These are phyloP conservation scores for Amblyornis subalaris DNA, from an alignment of 2,113 vertebrate genomes.

Conservation along the genomic window DNA sequence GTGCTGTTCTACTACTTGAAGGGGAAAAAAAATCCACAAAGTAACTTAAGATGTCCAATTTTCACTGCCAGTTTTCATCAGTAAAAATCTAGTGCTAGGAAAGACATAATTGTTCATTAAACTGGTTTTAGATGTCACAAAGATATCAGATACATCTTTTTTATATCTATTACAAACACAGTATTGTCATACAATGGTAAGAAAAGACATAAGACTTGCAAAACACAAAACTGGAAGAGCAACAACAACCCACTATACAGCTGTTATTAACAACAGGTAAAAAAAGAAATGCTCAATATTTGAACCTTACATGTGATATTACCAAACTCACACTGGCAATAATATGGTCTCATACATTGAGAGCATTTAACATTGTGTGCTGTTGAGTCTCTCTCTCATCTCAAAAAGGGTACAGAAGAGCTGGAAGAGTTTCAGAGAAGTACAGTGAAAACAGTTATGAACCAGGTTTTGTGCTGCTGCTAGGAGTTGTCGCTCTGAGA, in stretches of 20 bases:
- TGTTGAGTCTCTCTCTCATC: background rate
- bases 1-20: background rate
- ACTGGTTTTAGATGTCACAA: background rate
- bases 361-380: background rate
- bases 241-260: background rate
- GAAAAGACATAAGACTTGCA: background rate
- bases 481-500: background rate
- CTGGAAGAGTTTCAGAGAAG: background rate
- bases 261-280: background rate
- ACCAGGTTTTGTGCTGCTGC: background rate
- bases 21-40: background rate
- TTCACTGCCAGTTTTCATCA: background rate
- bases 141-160: background rate
- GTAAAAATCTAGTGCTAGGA: background rate
- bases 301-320: background rate
- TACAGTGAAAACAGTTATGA: background rate
- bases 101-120: background rate
- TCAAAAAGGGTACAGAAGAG: background rate
- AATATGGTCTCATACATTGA: background rate
- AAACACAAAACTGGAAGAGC: background rate
- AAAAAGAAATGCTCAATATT: background rate
- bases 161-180: background rate
- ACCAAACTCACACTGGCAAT: background rate
- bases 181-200: background rate
- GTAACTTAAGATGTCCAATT: background rate